Conservation (phyloP, 2,113 vertebrate genomes). For the Dicaeum eximium region DNA sequence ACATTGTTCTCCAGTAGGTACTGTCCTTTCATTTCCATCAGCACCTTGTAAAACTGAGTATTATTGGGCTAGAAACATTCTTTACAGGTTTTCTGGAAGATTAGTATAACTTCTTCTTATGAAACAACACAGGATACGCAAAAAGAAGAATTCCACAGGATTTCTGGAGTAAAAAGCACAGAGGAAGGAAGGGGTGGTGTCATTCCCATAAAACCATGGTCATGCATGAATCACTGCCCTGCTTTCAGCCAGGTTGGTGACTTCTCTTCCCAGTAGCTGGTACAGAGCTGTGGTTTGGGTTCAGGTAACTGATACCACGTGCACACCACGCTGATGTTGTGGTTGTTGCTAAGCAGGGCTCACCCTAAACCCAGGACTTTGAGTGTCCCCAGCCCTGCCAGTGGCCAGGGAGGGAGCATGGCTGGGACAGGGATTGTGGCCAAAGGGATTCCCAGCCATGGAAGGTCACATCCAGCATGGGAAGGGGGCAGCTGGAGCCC, state of each 20-base stretch:
- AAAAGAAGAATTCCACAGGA: neutral
- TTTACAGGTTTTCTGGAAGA: conserved; percentile 20
- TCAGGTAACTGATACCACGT: accelerated
- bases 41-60: conserved; percentile 33
- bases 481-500: neutral
- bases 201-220: neutral
- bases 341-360: neutral
- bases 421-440: neutral
- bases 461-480: neutral
- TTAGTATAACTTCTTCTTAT: neutral
- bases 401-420: too few relatives aligned
- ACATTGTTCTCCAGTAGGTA: conserved; percentile 31
- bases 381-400: neutral
- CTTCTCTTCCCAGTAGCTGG: neutral
- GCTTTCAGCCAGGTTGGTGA: neutral
- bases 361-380: neutral
- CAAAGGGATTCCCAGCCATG: neutral
- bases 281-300: neutral
- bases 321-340: neutral
- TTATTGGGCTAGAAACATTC: conserved; percentile 34
- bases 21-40: conserved; percentile 58
- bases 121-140: neutral
- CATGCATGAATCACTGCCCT: neutral
- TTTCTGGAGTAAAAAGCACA: neutral
- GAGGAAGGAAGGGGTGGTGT: neutral